Evolutionary conservation across 2,113 vertebrate genomes (phyloP).

Genomic region (Sigmodon hispidus): DNA sequence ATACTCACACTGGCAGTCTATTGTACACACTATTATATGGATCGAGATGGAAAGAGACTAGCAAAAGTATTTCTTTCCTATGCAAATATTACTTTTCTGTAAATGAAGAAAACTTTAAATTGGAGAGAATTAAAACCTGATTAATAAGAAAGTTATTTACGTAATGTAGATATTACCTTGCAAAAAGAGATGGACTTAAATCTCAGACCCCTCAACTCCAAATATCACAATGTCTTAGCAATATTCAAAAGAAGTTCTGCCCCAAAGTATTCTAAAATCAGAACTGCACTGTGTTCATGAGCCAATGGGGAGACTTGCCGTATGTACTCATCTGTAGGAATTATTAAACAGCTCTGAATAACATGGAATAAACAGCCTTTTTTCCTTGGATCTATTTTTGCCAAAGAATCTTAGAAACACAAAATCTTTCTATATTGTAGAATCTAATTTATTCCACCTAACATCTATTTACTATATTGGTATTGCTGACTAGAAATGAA

Average conservation of each 20-base stretch:
- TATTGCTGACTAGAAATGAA: not conserved
- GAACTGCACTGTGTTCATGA: not conserved
- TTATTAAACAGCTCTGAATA: constrained; percentile 29
- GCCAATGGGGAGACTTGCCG: not conserved
- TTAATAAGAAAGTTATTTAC: constrained; percentile 39
- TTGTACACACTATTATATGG: constrained; percentile 6
- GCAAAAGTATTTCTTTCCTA: constrained; percentile 63
- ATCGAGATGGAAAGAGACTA: not conserved
- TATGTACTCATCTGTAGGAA: not conserved
- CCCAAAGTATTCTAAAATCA: constrained; percentile 46
- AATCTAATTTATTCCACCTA: constrained; percentile 32
- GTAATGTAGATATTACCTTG: constrained; percentile 20
- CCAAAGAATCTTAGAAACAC: constrained; percentile 29
- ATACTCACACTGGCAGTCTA: constrained; percentile 3
- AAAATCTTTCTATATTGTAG: not conserved
- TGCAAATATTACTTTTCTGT: constrained; percentile 41
- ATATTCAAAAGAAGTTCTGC: constrained; percentile 54
- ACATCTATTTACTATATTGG: not conserved
- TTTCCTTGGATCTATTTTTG: constrained; percentile 21
- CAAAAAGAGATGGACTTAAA: constrained; percentile 50
- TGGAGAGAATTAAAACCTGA: constrained; percentile 49
- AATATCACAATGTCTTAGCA: constrained; percentile 46
- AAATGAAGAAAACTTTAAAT: constrained; percentile 60
- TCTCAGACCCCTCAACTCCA: constrained; percentile 16
- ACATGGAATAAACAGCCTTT: constrained; percentile 21